Evolutionary conservation across 2,888 invertebrate species (phyloP).

Genomic region (Chydorus sphaericus): DNA sequence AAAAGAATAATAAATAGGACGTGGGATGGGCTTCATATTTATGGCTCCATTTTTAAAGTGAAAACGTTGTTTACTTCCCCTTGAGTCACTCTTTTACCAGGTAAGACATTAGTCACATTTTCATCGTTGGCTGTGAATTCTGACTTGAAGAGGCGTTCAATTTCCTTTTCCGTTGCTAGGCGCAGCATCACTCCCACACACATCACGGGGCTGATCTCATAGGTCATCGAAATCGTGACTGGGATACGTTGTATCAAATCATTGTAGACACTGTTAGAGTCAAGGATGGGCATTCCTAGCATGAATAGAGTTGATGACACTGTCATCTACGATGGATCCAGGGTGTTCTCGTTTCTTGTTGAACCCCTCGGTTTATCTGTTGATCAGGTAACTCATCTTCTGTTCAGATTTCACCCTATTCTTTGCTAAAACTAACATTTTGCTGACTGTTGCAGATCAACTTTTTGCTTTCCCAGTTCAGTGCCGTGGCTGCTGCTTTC

Average conservation of each 20-base stretch:
- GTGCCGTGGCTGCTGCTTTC: conserved; percentile 62
- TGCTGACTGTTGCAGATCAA: conserved; percentile 49
- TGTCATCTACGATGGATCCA: conserved; percentile 20
- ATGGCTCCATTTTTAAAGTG: too few species aligned
- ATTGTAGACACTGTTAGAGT: not conserved
- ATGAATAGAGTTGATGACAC: conserved; percentile 12
- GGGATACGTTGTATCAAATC: not conserved
- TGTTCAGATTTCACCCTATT: not conserved
- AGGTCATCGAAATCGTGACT: too few species aligned
- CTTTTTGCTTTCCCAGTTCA: conserved; percentile 67
- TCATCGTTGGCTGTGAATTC: too few species aligned
- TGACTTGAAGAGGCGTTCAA: too few species aligned
- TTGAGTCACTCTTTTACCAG: too few species aligned
- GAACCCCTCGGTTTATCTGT: conserved; percentile 53
- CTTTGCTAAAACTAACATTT: not conserved
- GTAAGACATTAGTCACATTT: too few species aligned
- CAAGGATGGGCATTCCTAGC: conserved; percentile 6
- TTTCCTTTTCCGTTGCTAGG: too few species aligned
- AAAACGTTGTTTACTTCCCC: too few species aligned
- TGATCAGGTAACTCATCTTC: conserved; percentile 46
- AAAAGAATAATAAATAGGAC: too few species aligned
- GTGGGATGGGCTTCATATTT: too few species aligned
- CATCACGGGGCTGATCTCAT: too few species aligned
- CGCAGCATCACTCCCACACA: too few species aligned
- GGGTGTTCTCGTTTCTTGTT: conserved; percentile 43